Conservation (phyloP, 1,140 invertebrate species). For the Heliconius nattereri region DNA sequence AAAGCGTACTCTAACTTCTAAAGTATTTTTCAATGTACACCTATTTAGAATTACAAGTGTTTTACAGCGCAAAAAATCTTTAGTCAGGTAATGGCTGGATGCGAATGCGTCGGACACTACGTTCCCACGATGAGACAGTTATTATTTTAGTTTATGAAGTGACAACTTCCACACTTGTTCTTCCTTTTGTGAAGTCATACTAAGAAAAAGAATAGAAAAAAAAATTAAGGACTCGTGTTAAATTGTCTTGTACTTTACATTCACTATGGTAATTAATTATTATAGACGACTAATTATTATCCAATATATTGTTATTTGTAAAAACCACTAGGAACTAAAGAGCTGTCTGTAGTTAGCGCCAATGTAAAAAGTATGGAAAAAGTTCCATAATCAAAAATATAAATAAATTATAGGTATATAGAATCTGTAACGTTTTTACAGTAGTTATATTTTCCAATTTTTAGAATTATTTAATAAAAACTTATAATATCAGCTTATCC, state of each 20-base stretch:
- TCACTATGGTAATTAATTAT: not conserved
- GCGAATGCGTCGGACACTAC: slow-evolving; percentile 55
- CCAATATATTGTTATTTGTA: not conserved
- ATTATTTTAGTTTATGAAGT: slow-evolving; percentile 63
- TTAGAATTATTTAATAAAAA: no score
- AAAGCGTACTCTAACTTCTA: slow-evolving; percentile 63
- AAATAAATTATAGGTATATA: not conserved
- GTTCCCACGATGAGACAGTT: slow-evolving; percentile 74
- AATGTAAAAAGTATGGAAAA: not conserved
- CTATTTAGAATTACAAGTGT: slow-evolving; percentile 67
- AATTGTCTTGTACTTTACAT: not conserved
- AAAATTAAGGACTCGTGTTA: not conserved
- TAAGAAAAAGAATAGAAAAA: not conserved
- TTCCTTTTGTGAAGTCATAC: slow-evolving; percentile 42
- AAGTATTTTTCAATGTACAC: slow-evolving; percentile 54
- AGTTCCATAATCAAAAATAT: not conserved
- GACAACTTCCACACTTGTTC: slow-evolving; percentile 63
- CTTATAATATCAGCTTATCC: no score
- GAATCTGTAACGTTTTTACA: no score
- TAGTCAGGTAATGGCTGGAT: slow-evolving; percentile 72
- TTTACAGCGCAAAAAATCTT: slow-evolving; percentile 70
- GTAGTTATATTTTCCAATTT: no score
- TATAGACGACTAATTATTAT: not conserved
- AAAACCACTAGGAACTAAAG: no score
- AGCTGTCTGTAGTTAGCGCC: not conserved